These are phyloP conservation scores for Thaumatotibia leucotreta DNA, from an alignment of 1,140 invertebrate species.

Conservation along the genomic window DNA sequence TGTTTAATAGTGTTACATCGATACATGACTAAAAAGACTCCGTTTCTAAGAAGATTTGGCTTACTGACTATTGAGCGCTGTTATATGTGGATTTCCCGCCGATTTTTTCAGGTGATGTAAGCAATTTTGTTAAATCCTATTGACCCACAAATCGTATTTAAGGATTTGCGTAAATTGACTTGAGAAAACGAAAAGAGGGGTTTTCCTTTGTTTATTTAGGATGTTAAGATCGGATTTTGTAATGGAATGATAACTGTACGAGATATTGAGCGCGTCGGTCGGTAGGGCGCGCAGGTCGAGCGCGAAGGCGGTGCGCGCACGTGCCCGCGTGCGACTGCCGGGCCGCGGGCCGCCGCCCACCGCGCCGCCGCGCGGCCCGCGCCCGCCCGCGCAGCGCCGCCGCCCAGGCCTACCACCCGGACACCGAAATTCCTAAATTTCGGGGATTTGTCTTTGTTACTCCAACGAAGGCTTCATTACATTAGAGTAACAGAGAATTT, in stretches of 20 bases:
- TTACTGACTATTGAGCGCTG: not conserved
- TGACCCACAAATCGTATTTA: constrained; percentile 49
- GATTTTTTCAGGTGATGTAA: constrained; percentile 61
- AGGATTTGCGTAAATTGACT: not conserved
- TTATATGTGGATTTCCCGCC: constrained; percentile 55
- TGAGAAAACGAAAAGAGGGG: not conserved
- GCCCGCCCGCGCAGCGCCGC: constrained; percentile 37
- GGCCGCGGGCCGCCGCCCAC: constrained; percentile 21
- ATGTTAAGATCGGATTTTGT: constrained; percentile 1
- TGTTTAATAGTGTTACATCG: not conserved
- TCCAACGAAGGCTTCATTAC: too few species aligned
- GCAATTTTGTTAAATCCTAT: constrained; percentile 54
- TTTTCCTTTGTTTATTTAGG: not conserved
- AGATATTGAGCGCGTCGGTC: constrained; percentile 50
- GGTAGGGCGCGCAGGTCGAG: constrained; percentile 45
- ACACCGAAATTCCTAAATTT: too few species aligned
- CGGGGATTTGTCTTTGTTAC: too few species aligned
- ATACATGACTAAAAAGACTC: not conserved
- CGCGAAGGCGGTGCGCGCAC: constrained; percentile 63
- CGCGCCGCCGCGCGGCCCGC: constrained; percentile 19
- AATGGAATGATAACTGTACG: constrained; percentile 25
- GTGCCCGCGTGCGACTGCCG: constrained; percentile 69
- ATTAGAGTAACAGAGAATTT: too few species aligned
- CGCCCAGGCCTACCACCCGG: constrained; percentile 26
- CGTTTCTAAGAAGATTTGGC: not conserved